Evolutionary conservation across 2,888 invertebrate species (phyloP), one percentile per base, ranked within the genome.

Genomic region (Epirrhoe tristata): DNA sequence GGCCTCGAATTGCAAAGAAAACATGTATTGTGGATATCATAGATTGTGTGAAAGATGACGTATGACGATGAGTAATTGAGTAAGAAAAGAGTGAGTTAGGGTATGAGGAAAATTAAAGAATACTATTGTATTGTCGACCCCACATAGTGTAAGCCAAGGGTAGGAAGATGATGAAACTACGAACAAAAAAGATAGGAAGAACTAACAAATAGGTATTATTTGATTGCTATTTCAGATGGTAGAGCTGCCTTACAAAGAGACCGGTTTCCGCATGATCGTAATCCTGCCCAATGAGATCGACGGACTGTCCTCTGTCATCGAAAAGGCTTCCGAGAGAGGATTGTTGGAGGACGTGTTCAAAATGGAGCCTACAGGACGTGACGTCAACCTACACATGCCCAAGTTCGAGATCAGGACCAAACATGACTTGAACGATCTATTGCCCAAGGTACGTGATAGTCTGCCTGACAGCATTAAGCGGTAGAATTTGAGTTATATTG

Each of bases 161-260:
- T 2, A 50, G 6, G 17, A 6, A n/a, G n/a, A n/a, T n/a, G n/a
- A n/a, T n/a, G n/a, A n/a, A 6, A 50, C 16, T 16, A 52, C 7
- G 31, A 32, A 24, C 52, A 10, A 8, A 14, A 55, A 55, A 46
- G 6, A 5, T 46, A 14, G n/a, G n/a, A n/a, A 14, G n/a, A 14
- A 6, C 6, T 46, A 46, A 14, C 2, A n/a, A 14, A n/a, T 34
- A 54, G 8, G 58, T 55, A 39, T 63, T 5, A 1, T 39, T 58
- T 50, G 0, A 31, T 66, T 10, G 52, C 68, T 69, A 63, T 17
- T 50, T 7, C 77, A 88, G 88, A 58, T 88, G 78, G 61, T 87
- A 12, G 88, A 88, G 66, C 77, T 88, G 7, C 87, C 88, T 0
- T 88, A 88, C 77, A 79, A 86, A 72, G 86, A 87, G 61, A 32